phyloP scores from a whole-genome alignment of 2,113 vertebrate species.

The Pseudopodoces humilis region DNA sequence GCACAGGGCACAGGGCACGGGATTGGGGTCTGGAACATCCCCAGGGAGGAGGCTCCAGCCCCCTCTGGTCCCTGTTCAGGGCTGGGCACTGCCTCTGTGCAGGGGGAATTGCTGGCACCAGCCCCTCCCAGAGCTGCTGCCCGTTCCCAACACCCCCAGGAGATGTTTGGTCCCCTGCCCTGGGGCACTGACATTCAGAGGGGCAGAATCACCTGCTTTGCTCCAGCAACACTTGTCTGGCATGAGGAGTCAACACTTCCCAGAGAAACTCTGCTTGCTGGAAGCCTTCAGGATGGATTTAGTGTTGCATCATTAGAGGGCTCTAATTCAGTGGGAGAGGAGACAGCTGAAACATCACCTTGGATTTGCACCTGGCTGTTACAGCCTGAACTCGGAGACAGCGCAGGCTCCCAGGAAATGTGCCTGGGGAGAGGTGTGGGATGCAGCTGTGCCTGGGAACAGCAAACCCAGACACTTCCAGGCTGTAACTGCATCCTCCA shows the following conservation, averaged over 20 bases:
- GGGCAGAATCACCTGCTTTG: background rate
- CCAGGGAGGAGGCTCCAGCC: background rate
- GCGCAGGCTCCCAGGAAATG: background rate
- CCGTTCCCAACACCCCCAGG: background rate
- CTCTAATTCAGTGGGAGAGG: background rate
- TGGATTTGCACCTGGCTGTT: background rate
- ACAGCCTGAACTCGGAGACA: background rate
- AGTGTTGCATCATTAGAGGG: background rate
- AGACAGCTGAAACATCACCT: background rate
- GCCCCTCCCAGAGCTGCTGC: background rate
- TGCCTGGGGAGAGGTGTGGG: background rate
- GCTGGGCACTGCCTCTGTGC: background rate
- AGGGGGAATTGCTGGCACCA: background rate
- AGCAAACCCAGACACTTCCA: background rate
- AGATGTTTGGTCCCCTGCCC: rapidly evolving
- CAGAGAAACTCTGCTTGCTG: background rate
- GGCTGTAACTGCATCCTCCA: background rate
- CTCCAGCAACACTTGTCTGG: background rate
- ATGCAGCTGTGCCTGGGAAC: background rate
- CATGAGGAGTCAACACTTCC: background rate
- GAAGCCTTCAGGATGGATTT: background rate
- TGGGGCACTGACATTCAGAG: background rate
- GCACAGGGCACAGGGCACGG: background rate
- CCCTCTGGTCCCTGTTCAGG: background rate
- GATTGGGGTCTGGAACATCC: rapidly evolving